phyloP scores from a whole-genome alignment of 2,113 vertebrate species.

The Vidua macroura region DNA sequence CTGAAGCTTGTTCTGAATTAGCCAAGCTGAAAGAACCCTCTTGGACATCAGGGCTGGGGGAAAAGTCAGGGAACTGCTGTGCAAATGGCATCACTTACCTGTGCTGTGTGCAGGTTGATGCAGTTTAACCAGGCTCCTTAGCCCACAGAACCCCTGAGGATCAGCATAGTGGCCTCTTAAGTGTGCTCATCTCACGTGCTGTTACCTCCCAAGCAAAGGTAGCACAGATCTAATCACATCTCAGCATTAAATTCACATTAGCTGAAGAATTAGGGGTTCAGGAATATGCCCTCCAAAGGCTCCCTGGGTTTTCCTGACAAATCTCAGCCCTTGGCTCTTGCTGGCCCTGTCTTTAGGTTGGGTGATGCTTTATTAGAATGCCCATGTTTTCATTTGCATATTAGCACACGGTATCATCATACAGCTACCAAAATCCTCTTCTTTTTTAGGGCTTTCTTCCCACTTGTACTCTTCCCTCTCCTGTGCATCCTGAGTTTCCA shows the following conservation, averaged over 20 bases:
- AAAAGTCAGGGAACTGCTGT: not conserved
- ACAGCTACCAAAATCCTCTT: not conserved
- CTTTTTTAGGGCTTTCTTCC: not conserved
- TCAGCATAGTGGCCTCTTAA: not conserved
- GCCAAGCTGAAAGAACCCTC: not conserved
- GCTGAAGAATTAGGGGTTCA: not conserved
- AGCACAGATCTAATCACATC: not conserved
- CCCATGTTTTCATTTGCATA: not conserved
- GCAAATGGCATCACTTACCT: not conserved
- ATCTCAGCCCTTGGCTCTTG: not conserved
- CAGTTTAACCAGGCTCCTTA: not conserved
- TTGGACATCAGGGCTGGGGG: not conserved
- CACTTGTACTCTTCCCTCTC: not conserved
- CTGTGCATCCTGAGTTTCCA: not conserved
- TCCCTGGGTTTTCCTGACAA: not conserved
- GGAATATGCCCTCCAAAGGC: not conserved
- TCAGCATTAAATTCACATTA: not conserved
- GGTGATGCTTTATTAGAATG: not conserved
- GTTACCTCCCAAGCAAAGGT: not conserved
- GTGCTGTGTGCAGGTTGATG: not conserved
- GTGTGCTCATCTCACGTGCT: not conserved
- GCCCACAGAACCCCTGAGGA: not conserved
- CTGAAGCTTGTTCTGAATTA: not conserved
- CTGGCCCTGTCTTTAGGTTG: not conserved
- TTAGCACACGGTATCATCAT: not conserved